Evolutionary conservation across 2,888 invertebrate genomes (phyloP).

Genomic region (Microdon myrmicae): DNA sequence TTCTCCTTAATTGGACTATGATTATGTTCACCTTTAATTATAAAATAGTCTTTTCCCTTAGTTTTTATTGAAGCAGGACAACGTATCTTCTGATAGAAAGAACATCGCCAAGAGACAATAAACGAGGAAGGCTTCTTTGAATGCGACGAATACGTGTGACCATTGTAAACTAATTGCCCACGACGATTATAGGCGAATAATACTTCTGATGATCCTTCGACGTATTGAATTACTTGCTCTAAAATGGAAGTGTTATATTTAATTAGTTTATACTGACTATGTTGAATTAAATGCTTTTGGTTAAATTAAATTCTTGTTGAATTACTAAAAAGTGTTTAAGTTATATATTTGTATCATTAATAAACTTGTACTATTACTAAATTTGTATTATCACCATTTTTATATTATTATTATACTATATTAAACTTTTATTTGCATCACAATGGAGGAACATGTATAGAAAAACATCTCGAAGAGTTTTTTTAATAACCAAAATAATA

Average conservation of each 20-base stretch:
- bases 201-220: conserved; percentile 2
- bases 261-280: no score
- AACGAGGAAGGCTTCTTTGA: conserved; percentile 56
- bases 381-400: no score
- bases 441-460: no score
- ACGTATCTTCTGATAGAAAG: conserved; percentile 57
- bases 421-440: no score
- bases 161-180: conserved; percentile 61
- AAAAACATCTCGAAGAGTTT: no score
- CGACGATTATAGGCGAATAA: conserved; percentile 61
- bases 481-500: no score
- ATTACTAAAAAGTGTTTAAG: no score
- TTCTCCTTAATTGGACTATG: conserved; percentile 58
- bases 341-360: no score
- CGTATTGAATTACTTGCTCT: conserved; percentile 11
- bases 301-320: no score
- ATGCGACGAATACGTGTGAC: conserved; percentile 58
- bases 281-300: no score
- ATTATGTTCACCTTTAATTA: conserved; percentile 59
- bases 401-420: no score
- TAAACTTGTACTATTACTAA: no score
- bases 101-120: conserved; percentile 62
- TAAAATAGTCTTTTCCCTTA: conserved; percentile 57
- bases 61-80: conserved; percentile 62
- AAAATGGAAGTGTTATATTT: conserved; percentile 6